Base-by-base conservation (phyloP, 2,888 invertebrate species). In the Biston stratarius region DNA sequence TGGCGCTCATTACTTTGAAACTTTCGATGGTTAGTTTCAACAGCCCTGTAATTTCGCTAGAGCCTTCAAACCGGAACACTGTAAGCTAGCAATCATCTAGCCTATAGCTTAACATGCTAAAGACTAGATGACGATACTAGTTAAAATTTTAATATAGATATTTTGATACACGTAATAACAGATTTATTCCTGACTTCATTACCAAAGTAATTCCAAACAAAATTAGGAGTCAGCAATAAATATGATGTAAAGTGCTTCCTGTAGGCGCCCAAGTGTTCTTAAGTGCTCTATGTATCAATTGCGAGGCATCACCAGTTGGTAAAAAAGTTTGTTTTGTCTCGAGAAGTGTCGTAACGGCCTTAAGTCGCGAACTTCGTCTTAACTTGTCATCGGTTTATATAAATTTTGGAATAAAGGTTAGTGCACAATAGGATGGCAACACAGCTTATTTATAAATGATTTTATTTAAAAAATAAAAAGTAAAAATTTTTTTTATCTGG, bases 201-300 rank as follows among this genome's bases (percentile, higher is more conserved):
- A 61, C 52, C 52, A 66, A 74, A 74, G 74, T 72, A 71, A 74
- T 74, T 70, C 67, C 59, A 64, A 74, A 71, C 71, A 71, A 72
- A 69, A 74, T 72, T 74, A 71, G 64, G 48, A 68, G 71, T 33
- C 49, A 33, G 61, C 69, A 53, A 70, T 74, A 74, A 74, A 74
- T 73, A 72, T 67, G 68, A 67, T 61, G 70, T 61, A 69, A 70
- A 67, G 64, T 40, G 24, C 63, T 64, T 68, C 56, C 63, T 62
- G 63, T 56, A 64, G 61, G 61, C 61, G 52, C 69, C 81, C 83
- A 78, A 85, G 87, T 90, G 89, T 79, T 79, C 72, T 73, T 87
- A 88, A 89, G 85, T 74, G 84, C 81, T 71, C 78, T 79, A 89
- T 89, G 89, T 87, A 89, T 89, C 89, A 89, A 88, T 86, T 83